A percentile compares a stretch with the other conserved stretches of the same genome.
Conservation (phyloP, 2,888 invertebrate genomes). For the Hartigia nigra region DNA sequence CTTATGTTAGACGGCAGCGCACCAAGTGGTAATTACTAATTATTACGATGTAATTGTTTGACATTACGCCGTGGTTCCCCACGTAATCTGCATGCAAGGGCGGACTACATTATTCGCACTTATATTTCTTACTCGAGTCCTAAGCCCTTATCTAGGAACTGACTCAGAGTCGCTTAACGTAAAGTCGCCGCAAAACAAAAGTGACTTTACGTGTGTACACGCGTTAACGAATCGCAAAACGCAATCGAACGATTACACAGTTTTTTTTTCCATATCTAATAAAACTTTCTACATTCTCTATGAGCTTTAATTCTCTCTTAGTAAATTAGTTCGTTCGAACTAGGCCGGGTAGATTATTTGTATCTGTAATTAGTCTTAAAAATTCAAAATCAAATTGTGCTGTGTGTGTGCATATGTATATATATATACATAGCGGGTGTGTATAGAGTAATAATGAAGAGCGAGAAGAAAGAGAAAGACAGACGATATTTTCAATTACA, state of each 20-base stretch:
- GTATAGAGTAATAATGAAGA: background rate
- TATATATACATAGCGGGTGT: background rate
- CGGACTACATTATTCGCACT: slow-evolving; percentile 59
- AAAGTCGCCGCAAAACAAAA: background rate
- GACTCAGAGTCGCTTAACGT: slow-evolving; percentile 1
- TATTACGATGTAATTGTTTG: slow-evolving; percentile 57
- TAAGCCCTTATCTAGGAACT: background rate
- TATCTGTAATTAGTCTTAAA: background rate
- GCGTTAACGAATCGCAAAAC: background rate
- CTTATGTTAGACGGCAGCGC: background rate
- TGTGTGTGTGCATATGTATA: no score
- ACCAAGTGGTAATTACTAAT: slow-evolving; percentile 41
- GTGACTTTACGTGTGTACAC: background rate
- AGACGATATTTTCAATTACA: slow-evolving; percentile 42
- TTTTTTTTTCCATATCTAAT: background rate
- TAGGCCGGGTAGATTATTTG: background rate
- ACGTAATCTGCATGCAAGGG: slow-evolving; percentile 51
- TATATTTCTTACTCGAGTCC: slow-evolving; percentile 23
- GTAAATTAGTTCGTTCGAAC: background rate
- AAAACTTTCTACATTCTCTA: background rate
- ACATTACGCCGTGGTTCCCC: slow-evolving; percentile 46
- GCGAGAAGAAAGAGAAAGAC: background rate
- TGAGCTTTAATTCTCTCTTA: background rate
- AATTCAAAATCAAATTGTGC: background rate
- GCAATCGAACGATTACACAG: background rate